Percentiles rank a stretch among this genome's conserved stretches.
phyloP scores from a whole-genome alignment of 2,888 invertebrate genomes.

The Rhodophaea formosa region DNA sequence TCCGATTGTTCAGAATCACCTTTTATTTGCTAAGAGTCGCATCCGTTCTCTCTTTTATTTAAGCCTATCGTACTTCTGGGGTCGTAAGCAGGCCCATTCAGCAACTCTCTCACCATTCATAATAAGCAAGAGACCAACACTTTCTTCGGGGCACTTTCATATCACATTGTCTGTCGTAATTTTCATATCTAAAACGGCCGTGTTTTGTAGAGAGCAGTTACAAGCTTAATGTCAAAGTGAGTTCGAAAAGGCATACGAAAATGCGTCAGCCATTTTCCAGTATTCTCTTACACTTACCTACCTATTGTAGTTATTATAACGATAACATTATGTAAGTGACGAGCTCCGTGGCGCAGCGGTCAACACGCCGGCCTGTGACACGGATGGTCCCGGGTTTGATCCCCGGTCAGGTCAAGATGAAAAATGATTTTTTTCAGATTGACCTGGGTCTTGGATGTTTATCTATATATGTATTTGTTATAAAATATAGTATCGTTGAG shows the following conservation, averaged over 20 bases:
- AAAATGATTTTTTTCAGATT: too few relatives aligned
- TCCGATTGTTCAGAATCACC: too few relatives aligned
- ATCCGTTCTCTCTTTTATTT: not conserved
- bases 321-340: too few relatives aligned
- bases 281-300: not conserved
- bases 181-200: not conserved
- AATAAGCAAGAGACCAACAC: conserved; percentile 17
- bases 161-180: conserved; percentile 7
- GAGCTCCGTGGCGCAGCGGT: too few relatives aligned
- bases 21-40: too few relatives aligned
- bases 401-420: too few relatives aligned
- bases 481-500: too few relatives aligned
- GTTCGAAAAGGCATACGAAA: not conserved
- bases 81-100: conserved; percentile 4
- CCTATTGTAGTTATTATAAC: too few relatives aligned
- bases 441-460: too few relatives aligned
- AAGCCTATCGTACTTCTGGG: not conserved
- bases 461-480: too few relatives aligned
- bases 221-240: not conserved
- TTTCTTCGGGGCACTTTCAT: conserved; percentile 16
- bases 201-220: not conserved
- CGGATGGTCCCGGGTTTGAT: too few relatives aligned
- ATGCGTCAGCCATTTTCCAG: not conserved
- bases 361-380: too few relatives aligned
- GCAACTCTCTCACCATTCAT: conserved; percentile 13